Evolutionary conservation across 2,113 vertebrate genomes (phyloP), one percentile per base, ranked within the genome.

Genomic region (Ophiodon elongatus): DNA sequence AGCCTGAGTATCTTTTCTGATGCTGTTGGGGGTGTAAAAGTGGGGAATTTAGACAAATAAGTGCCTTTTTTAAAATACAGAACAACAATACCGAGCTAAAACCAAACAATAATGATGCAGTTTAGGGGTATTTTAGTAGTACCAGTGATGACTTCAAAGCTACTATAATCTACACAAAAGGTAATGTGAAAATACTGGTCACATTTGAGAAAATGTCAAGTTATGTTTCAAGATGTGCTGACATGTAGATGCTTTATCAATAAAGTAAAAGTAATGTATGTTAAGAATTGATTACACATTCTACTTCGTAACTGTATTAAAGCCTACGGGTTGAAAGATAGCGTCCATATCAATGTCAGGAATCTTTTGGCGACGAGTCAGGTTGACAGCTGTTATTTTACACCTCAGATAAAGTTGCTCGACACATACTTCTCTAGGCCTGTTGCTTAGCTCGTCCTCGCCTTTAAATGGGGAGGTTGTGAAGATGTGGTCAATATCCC

Each of bases 401-500:
- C 13, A 60, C 6, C 8, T 52, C 45, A 39, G 62, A 59, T 47
- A n/a, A 39, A 6, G 2, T 2, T 50, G 1, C 54, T 4, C n/a
- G n/a, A n/a, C 21, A 50, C 86, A 1, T 85, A 96, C 95, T 91
- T 0, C 4, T 79, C 95, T 92, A 0, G 70, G 4, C 14, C 89
- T 75, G 11, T 21, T 3, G 0, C 0, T 1, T 0, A 27, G 1
- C 4, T 3, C 1, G 1, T 0, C 0, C 0, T 0, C 0, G 2
- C 13, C 33, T 69, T 73, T 92, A 25, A 96, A 94, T 0, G 13
- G 0, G 0, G 94, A 95, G 0, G 1, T 86, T 8, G 0, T 0
- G 57, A 96, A 96, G 80, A 93, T 2, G 0, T 5, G 0, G 7
- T 84, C 63, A n/a, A 96, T 94, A 19, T 92, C 82, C 5, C 15